Evolutionary conservation across 2,797 vertebrate species (phyloP).

Genomic region (Gadopsis bispinosus): DNA sequence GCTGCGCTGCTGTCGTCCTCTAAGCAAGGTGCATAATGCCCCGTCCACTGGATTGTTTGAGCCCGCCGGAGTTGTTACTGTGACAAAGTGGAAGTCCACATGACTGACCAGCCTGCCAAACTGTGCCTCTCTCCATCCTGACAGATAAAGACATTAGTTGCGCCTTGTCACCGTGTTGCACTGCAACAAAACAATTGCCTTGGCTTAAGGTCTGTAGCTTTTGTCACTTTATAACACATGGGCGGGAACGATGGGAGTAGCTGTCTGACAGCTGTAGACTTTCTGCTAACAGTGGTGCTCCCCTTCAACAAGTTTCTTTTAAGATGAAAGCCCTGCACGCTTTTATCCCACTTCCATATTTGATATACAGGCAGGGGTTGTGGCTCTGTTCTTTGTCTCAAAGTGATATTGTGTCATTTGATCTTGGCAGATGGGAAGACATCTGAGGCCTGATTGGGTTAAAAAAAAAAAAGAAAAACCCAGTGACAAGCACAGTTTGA

Average conservation of each 20-base stretch:
- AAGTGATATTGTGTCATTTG: conserved; percentile 83
- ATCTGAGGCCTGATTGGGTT: conserved; percentile 79
- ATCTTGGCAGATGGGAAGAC: conserved; percentile 79
- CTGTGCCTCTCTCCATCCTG: conserved; percentile 33
- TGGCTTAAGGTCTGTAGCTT: conserved; percentile 67
- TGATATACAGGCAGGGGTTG: conserved; percentile 78
- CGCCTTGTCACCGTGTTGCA: conserved; percentile 53
- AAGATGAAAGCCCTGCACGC: conserved; percentile 79
- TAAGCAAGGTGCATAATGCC: conserved; percentile 25
- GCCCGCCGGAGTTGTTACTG: conserved; percentile 35
- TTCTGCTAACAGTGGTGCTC: conserved; percentile 68
- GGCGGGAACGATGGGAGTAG: conserved; percentile 64
- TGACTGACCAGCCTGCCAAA: conserved; percentile 59
- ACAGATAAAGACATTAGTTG: conserved; percentile 67
- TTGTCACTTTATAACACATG: conserved; percentile 67
- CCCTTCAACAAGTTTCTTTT: conserved; percentile 79
- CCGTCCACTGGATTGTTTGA: conserved; percentile 34
- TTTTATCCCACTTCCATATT: conserved; percentile 78
- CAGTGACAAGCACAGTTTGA: conserved; percentile 65
- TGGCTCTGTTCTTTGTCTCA: conserved; percentile 78
- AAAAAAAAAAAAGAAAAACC: conserved; percentile 34
- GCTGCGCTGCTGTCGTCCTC: conserved; percentile 32
- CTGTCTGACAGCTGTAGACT: conserved; percentile 74
- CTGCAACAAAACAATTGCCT: conserved; percentile 72
- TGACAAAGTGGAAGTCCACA: conserved; percentile 52